Conservation (phyloP, 2,113 vertebrate species). For the Sminthopsis crassicaudata region DNA sequence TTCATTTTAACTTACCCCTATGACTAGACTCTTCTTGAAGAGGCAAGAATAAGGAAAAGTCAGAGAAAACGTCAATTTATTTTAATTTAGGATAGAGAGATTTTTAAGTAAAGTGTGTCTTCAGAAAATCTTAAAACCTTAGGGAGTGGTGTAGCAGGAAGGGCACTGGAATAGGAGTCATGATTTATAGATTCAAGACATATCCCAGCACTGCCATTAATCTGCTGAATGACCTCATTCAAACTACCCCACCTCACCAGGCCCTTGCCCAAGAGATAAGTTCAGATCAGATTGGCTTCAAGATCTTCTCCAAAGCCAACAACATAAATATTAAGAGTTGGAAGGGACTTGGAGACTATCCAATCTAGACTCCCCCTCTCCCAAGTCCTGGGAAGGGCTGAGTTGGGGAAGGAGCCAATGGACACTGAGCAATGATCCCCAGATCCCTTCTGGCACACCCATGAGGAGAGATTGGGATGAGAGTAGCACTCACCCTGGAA, state of each 20-base stretch:
- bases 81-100: background rate
- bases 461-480: background rate
- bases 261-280: background rate
- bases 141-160: background rate
- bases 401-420: background rate
- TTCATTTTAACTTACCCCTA: background rate
- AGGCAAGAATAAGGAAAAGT: background rate
- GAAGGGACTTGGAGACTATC: background rate
- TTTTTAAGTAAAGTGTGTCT: background rate
- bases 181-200: background rate
- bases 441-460: background rate
- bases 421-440: background rate
- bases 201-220: background rate
- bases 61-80: background rate
- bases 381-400: background rate
- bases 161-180: background rate
- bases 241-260: background rate
- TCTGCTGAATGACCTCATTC: background rate
- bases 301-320: background rate
- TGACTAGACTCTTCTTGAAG: background rate
- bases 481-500: slow-evolving; percentile 77
- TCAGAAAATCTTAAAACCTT: background rate
- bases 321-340: background rate
- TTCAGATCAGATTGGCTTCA: background rate
- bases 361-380: background rate